Evolutionary conservation across 1,140 invertebrate species (phyloP), one percentile per base, ranked within the genome.

Genomic region (Lepidurus apus): DNA sequence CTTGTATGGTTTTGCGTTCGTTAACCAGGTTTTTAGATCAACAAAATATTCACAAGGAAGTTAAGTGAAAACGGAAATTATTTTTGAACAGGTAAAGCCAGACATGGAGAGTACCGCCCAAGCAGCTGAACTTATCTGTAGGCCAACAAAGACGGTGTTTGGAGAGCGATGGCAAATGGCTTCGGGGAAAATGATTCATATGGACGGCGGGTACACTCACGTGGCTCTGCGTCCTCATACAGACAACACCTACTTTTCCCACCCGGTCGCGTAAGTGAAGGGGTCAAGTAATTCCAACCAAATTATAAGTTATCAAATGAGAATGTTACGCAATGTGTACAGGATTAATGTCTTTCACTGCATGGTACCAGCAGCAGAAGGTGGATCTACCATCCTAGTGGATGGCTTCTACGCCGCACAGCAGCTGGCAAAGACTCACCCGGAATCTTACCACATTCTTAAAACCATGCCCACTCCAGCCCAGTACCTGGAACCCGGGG

Each of bases 171-270:
- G 88, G 88, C 84, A 87, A 65, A 88, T 91, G 80, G 87, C 86
- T 7, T 86, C 88, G 8, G 84, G 86, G 43, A 13, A 65, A 65
- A 82, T 86, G 34, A 86, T 87, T 42, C 87, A 89, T 77, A 87
- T 87, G 0, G 92, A 93, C 81, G 90, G 90, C 0, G 91, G 91
- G 0, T 93, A 92, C 81, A 89, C 89, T 79, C 86, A 82, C 79
- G 77, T 82, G 65, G 80, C 79, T 7, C 81, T 89, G 8, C 86
- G 84, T 34, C 85, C 87, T 42, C 88, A 89, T 79, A 93, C 88
- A 24, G 92, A 93, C 82, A 91, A 88, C 74, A 92, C 91, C 0
- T 93, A 93, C 81, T 91, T 91, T 76, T 89, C 86, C 75, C 88
- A 91, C 83, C 88, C 91, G n/a, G 88, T 91, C 44, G 92, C 91